Evolutionary conservation across 2,888 invertebrate genomes (phyloP).

Genomic region (Meliscaeva auricollis): DNA sequence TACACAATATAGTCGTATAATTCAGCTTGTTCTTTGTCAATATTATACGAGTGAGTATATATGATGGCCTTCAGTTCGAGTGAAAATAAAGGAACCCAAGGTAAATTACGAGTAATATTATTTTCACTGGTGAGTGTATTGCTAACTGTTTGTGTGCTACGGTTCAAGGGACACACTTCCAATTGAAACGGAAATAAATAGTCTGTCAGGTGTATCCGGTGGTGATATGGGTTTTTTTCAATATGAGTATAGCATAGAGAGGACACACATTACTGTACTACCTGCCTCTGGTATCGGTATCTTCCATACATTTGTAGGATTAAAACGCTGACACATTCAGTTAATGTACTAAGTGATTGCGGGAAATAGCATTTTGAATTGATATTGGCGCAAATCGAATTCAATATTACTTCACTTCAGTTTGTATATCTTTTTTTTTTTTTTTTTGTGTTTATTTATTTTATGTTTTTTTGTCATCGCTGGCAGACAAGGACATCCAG

Average conservation of each 20-base stretch:
- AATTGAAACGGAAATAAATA: slow-evolving; percentile 64
- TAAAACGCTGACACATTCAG: slow-evolving; percentile 63
- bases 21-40: too few species aligned
- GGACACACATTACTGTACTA: too few species aligned
- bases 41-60: too few species aligned
- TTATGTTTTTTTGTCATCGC: slow-evolving; percentile 10
- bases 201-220: slow-evolving; percentile 42
- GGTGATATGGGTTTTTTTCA: neutral
- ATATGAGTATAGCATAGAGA: too few species aligned
- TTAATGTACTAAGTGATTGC: slow-evolving; percentile 68
- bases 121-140: neutral
- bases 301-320: slow-evolving; percentile 19
- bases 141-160: slow-evolving; percentile 19
- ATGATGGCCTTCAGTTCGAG: neutral
- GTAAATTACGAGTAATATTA: neutral
- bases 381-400: slow-evolving; percentile 60
- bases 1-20: slow-evolving; percentile 5
- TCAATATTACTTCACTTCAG: slow-evolving; percentile 2
- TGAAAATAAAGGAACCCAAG: neutral
- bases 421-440: neutral
- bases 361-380: slow-evolving; percentile 57
- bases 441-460: neutral
- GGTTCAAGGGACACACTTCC: slow-evolving; percentile 28
- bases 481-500: slow-evolving; percentile 24
- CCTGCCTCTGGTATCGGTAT: neutral